Base-by-base conservation (phyloP, 1,140 invertebrate species). In the Pteromalus puparum region DNA sequence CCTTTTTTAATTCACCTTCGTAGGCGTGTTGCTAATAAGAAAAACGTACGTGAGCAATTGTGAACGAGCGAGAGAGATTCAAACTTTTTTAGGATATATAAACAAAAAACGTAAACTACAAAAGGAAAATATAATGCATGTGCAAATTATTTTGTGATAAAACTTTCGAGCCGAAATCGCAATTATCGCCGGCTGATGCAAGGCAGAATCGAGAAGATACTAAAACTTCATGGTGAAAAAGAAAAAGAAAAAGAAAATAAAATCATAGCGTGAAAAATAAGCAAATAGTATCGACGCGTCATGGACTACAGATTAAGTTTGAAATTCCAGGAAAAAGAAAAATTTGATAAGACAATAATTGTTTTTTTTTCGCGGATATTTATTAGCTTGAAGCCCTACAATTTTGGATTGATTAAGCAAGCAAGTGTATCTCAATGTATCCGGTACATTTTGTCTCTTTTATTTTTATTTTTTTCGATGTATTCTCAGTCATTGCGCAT, bases 71-170 rank as follows among this genome's bases (percentile, higher is more conserved):
- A 76, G 53, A 82, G 53, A 48, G 73, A 76, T 76, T 67, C 21
- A 28, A 82, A 21, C 70, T 61, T 84, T 77, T 76, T 81, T 79
- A 84, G 83, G 21, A 84, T 79, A 70, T 70, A 79, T 42, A 83
- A 82, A 76, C 1, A 77, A 70, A 76, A 73, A 84, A 34, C 13
- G 15, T 42, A 67, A 76, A 53, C n/a, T 79, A 28, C 68, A 65
- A 65, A 28, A 26, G 46, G 10, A 77, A 73, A 77, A 46, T 65
- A 67, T 42, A 38, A 2, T 77, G 26, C 38, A 72, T 21, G 75
- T 26, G 65, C 73, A 81, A 84, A 80, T 84, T 84, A 84, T 81
- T 75, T 81, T 81, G 77, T 81, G 83, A 84, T 84, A 84, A 75
- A 80, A 84, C 76, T 84, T 73, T 12, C n/a, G 72, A 75, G 70